Evolutionary conservation across 2,113 vertebrate genomes (phyloP), one percentile per base, ranked within the genome.

Genomic region (Phylloscopus trochiloides): DNA sequence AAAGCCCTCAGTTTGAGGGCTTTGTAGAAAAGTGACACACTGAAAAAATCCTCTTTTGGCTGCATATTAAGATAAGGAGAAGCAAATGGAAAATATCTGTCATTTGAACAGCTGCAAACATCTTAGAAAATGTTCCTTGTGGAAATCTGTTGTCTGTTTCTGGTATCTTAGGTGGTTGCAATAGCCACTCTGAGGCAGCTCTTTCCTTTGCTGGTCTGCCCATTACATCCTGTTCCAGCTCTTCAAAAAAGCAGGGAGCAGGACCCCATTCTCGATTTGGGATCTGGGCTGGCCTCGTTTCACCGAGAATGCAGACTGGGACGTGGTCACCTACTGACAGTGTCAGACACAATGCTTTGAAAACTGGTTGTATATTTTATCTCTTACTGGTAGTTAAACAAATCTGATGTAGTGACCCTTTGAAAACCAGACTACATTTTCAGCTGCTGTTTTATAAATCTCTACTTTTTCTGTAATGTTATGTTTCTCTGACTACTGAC

Each of bases 221-320:
- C 12, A 0, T 72, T 42, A 5, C 0, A 1, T 11, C 34, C 16
- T 29, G 25, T 42, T 79, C 31, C 6, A 79, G 14, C 45, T 54
- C 38, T 55, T 59, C 20, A 7, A 4, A 80, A 57, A 34, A 2
- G 2, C 6, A 4, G 26, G 40, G 59, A 63, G 12, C 20, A 17
- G 36, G 10, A 59, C 1, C 17, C 5, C 0, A 2, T 42, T 82
- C 9, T 21, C 3, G 0, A 7, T 12, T 1, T 16, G 32, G 19
- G 70, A 10, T 66, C 66, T 47, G 43, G 51, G 14, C 12, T 42
- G 75, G 10, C 48, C 67, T 63, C 0, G 1, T 66, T 55, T 38
- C 62, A 48, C 36, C 25, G 16, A 15, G 20, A 73, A 47, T 62
- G 48, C 34, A 43, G 28, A 25, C 54, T 18, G 43, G 24, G 40